phyloP scores from a whole-genome alignment of 1,140 invertebrate species.

The Ephestia elutella region DNA sequence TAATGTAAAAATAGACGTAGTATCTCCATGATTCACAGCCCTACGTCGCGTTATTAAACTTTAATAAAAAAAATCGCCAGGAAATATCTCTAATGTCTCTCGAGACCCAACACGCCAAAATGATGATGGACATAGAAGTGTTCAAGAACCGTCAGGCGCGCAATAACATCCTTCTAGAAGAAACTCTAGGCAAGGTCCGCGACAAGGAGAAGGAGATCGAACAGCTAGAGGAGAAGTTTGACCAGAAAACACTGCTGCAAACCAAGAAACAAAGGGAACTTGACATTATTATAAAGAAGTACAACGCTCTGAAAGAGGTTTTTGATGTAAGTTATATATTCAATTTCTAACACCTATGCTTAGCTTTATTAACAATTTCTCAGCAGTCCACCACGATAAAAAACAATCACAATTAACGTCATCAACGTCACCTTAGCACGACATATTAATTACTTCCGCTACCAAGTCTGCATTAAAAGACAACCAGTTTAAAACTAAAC shows the following conservation, averaged over 20 bases:
- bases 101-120: constrained; percentile 78
- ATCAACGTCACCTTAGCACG: too few relatives aligned
- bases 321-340: constrained; percentile 52
- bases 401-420: too few relatives aligned
- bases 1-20: too few relatives aligned
- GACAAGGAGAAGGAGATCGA: constrained; percentile 65
- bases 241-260: constrained; percentile 61
- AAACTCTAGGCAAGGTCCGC: constrained; percentile 53
- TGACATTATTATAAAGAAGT: constrained; percentile 74
- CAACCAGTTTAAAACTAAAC: not conserved
- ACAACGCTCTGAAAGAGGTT: constrained; percentile 70
- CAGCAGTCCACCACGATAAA: too few relatives aligned
- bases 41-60: too few relatives aligned
- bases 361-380: too few relatives aligned
- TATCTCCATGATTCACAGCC: too few relatives aligned
- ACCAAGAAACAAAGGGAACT: constrained; percentile 75
- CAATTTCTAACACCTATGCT: too few relatives aligned
- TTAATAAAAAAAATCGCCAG: constrained; percentile 21
- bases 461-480: too few relatives aligned
- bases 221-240: constrained; percentile 72
- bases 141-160: constrained; percentile 61
- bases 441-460: too few relatives aligned
- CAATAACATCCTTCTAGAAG: constrained; percentile 56
- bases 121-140: constrained; percentile 78
- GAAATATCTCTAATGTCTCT: constrained; percentile 77